Conservation (phyloP, 2,888 invertebrate genomes). For the Marasmarcha lunaedactyla region DNA sequence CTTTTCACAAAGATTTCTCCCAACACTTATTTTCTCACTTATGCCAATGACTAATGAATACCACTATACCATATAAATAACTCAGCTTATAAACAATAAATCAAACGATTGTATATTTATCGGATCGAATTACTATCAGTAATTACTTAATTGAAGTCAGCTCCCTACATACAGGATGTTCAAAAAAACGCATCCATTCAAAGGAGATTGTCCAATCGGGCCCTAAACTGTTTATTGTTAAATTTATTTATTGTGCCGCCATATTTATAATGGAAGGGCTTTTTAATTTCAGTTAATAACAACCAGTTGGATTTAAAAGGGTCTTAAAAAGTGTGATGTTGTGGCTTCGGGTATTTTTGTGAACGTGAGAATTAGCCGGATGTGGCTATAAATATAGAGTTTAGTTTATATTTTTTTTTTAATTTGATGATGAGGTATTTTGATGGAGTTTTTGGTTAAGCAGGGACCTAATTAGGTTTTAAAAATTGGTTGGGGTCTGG, state of each 20-base stretch:
- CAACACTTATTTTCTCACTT: too few species aligned
- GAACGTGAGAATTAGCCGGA: constrained; percentile 21
- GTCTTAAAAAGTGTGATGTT: constrained; percentile 20
- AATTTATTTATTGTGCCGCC: constrained; percentile 16
- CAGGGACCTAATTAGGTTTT: background rate
- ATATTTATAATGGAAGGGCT: constrained; percentile 12
- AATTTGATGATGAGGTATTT: background rate
- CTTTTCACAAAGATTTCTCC: too few species aligned
- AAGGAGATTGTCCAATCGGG: constrained; percentile 4
- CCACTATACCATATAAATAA: too few species aligned
- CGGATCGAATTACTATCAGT: too few species aligned
- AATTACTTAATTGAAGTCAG: background rate
- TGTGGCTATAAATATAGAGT: constrained; percentile 16
- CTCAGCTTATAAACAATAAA: too few species aligned
- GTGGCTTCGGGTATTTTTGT: constrained; percentile 21
- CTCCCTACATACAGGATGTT: background rate
- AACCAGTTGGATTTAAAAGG: constrained; percentile 20
- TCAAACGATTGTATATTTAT: too few species aligned
- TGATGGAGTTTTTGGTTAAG: background rate
- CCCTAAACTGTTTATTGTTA: constrained; percentile 20
- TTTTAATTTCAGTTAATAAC: constrained; percentile 13
- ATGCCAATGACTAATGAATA: too few species aligned
- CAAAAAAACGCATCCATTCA: constrained; percentile 5
- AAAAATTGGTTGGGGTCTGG: background rate
- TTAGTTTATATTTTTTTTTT: background rate